Conservation (phyloP, 2,888 invertebrate species). For the Melitaea athalia region DNA sequence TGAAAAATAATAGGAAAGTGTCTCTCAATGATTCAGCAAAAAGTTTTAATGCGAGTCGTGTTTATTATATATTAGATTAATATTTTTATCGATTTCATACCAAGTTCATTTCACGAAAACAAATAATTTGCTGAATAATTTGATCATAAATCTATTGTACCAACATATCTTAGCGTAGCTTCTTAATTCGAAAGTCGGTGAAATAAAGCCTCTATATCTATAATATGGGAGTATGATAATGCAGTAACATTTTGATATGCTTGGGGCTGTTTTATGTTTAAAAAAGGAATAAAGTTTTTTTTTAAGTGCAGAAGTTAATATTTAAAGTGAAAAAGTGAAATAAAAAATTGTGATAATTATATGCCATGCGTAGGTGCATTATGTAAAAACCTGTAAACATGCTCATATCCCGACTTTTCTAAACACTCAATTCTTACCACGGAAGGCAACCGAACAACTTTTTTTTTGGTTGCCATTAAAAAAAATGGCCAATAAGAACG, state of each 20-base stretch:
- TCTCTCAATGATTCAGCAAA: not conserved
- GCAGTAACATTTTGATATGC: too few relatives aligned
- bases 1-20: not conserved
- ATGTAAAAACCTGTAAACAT: constrained; percentile 78
- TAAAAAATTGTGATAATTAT: constrained; percentile 10
- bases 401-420: constrained; percentile 50
- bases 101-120: too few relatives aligned
- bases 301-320: not conserved
- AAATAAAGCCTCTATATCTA: not conserved
- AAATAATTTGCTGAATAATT: too few relatives aligned
- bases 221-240: not conserved
- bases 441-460: constrained; percentile 77
- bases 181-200: not conserved
- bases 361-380: constrained; percentile 35
- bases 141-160: too few relatives aligned
- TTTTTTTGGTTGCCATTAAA: constrained; percentile 69
- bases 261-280: too few relatives aligned
- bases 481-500: constrained; percentile 20
- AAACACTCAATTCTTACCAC: constrained; percentile 65
- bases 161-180: not conserved
- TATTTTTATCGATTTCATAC: too few relatives aligned
- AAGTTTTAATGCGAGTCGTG: too few relatives aligned
- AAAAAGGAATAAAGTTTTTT: too few relatives aligned
- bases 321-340: not conserved
- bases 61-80: too few relatives aligned